Evolutionary conservation across 2,113 vertebrate genomes (phyloP), one percentile per base, ranked within the genome.

Genomic region (Bos javanicus): DNA sequence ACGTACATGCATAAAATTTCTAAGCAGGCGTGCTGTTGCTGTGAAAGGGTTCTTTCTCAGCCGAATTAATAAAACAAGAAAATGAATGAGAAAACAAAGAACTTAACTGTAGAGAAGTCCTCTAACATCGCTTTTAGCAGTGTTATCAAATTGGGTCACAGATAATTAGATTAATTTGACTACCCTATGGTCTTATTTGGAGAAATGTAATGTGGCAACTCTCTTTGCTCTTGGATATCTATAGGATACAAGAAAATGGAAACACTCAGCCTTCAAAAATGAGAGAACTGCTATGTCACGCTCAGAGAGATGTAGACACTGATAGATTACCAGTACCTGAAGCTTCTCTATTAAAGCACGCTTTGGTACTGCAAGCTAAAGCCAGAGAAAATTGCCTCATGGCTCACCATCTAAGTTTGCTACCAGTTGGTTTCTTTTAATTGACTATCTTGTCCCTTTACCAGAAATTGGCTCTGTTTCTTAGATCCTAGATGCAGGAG

Each of bases 141-240:
- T 76, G 6, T 64, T 86, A 46, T 52, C 93, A 84, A 98, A 97
- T 60, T 84, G 89, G 86, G 94, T 96, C 91, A 90, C 52, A 84
- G 78, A 90, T 96, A 95, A 95, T 93, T 95, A 81, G 85, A 93
- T 98, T 97, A 80, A 64, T 87, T 91, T 86, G 71, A 88, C 43
- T 86, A 76, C 67, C 64, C n/a, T 56, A 10, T 90, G 86, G 78
- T 87, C 96, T 98, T 67, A 60, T 96, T 93, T 92, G 87, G 95
- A 94, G 62, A 96, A 92, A 97, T 87, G 60, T 88, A 83, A 93
- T 23, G 87, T 94, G 96, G 76, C 94, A 91, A 86, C 56, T 92
- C 7, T 78, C 39, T 57, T 92, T 86, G 85, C 81, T 96, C 92
- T 94, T 82, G 33, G 80, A 84, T 90, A 71, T 92, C 94, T 89